Conservation (phyloP, 1,140 invertebrate genomes). For the Tetramorium parvispinum region DNA sequence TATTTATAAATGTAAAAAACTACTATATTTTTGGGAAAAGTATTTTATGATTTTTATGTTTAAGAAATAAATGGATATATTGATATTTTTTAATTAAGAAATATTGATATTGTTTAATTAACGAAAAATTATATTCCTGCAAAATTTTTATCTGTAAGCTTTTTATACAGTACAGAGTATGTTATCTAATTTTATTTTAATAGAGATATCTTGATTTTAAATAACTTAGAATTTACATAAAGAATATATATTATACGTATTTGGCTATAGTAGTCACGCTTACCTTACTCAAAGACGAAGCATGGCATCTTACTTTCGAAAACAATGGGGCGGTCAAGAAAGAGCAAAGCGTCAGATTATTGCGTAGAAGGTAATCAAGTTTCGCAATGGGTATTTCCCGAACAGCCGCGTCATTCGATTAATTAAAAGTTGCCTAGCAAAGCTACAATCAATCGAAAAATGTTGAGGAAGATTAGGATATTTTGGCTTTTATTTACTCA, state of each 20-base stretch:
- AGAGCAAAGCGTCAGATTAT: slow-evolving; percentile 59
- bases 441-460: not conserved
- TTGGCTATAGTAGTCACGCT: not conserved
- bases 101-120: not conserved
- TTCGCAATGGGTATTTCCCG: slow-evolving; percentile 71
- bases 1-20: not conserved
- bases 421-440: slow-evolving; percentile 13
- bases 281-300: not conserved
- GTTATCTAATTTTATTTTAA: not conserved
- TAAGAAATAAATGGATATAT: not conserved
- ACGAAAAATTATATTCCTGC: not conserved
- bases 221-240: not conserved
- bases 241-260: not conserved
- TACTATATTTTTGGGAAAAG: not conserved
- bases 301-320: slow-evolving; percentile 38
- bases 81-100: not conserved
- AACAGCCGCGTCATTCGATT: slow-evolving; percentile 54
- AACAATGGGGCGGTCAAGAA: slow-evolving; percentile 47
- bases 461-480: not conserved
- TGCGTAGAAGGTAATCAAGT: slow-evolving; percentile 72
- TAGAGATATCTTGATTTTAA: not conserved
- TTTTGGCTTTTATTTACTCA: not conserved
- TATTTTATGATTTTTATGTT: not conserved
- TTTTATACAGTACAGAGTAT: too few relatives aligned
- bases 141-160: not conserved